Evolutionary conservation across 2,888 invertebrate species (phyloP).

Genomic region (Ariolimax columbianus): DNA sequence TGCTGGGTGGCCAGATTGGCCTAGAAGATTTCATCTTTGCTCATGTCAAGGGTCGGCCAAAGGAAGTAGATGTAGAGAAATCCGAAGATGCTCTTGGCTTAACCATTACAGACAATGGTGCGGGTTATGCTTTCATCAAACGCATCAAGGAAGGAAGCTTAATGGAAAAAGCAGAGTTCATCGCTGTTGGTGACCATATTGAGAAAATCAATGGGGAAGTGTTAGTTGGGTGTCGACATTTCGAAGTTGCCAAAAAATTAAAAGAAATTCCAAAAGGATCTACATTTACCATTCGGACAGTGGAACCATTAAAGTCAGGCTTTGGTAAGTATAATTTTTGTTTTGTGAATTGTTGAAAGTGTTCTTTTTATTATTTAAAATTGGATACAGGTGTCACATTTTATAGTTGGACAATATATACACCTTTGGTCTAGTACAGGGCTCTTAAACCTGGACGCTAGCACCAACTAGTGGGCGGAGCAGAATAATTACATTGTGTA

Average conservation of each 20-base stretch:
- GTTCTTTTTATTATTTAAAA: no score
- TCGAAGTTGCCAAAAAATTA: slow-evolving; percentile 95
- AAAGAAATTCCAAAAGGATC: slow-evolving; percentile 94
- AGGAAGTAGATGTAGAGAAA: slow-evolving; percentile 96
- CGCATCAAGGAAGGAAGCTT: slow-evolving; percentile 95
- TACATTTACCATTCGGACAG: slow-evolving; percentile 91
- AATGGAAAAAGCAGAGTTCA: slow-evolving; percentile 83
- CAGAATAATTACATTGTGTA: no score
- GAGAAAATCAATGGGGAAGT: slow-evolving; percentile 85
- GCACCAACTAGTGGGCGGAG: no score
- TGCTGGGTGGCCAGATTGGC: slow-evolving; percentile 97
- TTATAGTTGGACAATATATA: no score
- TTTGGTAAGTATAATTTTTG: slow-evolving; percentile 83
- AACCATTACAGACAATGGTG: slow-evolving; percentile 98
- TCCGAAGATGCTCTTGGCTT: slow-evolving; percentile 96
- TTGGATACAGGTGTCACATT: no score
- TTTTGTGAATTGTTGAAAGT: no score
- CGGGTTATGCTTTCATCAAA: slow-evolving; percentile 98
- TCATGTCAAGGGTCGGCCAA: slow-evolving; percentile 95
- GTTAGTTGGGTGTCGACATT: slow-evolving; percentile 87
- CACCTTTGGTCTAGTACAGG: no score
- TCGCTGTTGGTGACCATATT: slow-evolving; percentile 95
- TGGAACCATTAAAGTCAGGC: slow-evolving; percentile 94
- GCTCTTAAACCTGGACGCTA: no score
- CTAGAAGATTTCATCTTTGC: slow-evolving; percentile 99